Percentiles rank a stretch among this genome's conserved stretches.
phyloP scores from a whole-genome alignment of 2,113 vertebrate genomes.

The Etheostoma cragini region DNA sequence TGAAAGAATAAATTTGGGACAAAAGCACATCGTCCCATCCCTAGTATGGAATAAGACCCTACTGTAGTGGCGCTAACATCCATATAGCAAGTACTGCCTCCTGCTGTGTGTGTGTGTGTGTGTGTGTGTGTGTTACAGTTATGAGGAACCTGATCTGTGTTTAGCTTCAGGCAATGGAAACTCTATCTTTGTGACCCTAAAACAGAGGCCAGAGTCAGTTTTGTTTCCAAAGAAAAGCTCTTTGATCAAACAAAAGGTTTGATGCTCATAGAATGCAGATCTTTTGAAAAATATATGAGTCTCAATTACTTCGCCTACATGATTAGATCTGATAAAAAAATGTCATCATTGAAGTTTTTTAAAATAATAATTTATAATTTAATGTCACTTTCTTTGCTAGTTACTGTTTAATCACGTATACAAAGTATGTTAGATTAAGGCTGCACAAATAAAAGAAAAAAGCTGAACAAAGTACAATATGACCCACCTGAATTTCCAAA shows the following conservation, averaged over 20 bases:
- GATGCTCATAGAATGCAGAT: conserved; percentile 6
- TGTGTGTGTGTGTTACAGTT: conserved; percentile 21
- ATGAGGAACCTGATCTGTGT: conserved; percentile 56
- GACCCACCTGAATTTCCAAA: background rate
- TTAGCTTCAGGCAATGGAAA: conserved; percentile 48
- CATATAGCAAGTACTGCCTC: background rate
- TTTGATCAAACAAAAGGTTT: conserved; percentile 34
- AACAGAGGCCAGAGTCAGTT: conserved; percentile 17
- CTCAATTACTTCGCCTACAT: background rate
- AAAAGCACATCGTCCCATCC: too few relatives aligned
- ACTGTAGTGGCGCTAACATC: background rate
- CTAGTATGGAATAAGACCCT: background rate
- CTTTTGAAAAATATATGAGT: conserved; percentile 18
- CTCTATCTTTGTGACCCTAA: conserved; percentile 55
- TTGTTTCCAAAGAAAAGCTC: conserved; percentile 35
- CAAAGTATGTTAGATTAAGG: background rate
- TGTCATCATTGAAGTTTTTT: background rate
- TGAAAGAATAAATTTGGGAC: too few relatives aligned
- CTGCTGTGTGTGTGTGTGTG: background rate
- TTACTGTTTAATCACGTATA: background rate
- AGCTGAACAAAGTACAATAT: background rate
- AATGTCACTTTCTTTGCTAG: background rate
- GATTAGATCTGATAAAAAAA: background rate
- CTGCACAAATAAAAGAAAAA: background rate
- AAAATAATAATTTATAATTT: background rate